Evolutionary conservation across 2,113 vertebrate species (phyloP), one percentile per base, ranked within the genome.

Genomic region (Himantopus leucocephalus): DNA sequence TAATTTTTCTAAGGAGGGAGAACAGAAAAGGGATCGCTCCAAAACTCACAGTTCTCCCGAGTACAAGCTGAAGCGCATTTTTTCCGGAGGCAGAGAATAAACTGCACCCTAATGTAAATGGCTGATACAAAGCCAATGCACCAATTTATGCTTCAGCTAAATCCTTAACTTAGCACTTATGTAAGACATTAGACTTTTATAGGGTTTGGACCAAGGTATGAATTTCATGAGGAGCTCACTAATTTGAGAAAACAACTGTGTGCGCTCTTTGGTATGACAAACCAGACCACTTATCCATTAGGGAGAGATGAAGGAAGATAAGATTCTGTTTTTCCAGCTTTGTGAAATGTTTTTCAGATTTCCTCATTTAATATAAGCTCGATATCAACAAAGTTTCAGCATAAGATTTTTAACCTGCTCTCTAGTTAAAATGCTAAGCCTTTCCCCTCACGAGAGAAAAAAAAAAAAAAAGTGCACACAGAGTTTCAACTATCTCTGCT

Each of bases 81-180:
- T 89, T 94, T 92, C 76, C 86, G 70, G 66, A 95, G 77, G 80
- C 86, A 87, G 50, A 92, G 62, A 94, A 89, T 73, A 97, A 95
- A 94, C 72, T 85, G 87, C 91, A 92, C 74, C 73, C 91, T 73
- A 96, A 91, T 63, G 91, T 89, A 97, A 92, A 94, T 37, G 77
- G 91, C 86, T 97, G 95, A 94, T 89, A 90, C 80, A 88, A 97
- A 94, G 95, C 94, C 95, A 91, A 85, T 79, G 70, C 66, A 85
- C 77, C 53, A 55, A 88, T 92, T 95, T 91, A 91, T 94, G 85
- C 73, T 58, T 84, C 85, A 76, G 48, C 83, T 96, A 96, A 97
- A 92, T 78, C 93, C 88, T 91, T 92, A 94, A 92, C 91, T 79
- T 94, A 94, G 91, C 84, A 73, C 91, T 97, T 95, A 96, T 91